phyloP scores from a whole-genome alignment of 2,797 vertebrate species.

The Limnodromus scolopaceus region DNA sequence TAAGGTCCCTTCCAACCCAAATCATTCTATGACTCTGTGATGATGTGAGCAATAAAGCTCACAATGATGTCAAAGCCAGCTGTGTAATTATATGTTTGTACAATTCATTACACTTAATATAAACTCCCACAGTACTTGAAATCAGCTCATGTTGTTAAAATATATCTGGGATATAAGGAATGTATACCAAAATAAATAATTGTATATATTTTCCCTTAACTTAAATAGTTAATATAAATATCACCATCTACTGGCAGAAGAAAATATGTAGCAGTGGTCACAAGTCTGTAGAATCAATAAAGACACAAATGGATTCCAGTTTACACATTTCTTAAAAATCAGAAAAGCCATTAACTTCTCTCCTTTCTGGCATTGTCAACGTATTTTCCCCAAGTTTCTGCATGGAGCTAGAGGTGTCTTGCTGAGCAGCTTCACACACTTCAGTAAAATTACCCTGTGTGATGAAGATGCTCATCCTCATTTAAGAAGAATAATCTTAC shows the following conservation, averaged over 20 bases:
- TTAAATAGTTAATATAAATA: constrained; percentile 42
- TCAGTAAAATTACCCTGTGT: neutral
- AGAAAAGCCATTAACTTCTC: neutral
- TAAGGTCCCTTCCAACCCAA: neutral
- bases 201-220: neutral
- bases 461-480: neutral
- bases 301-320: neutral
- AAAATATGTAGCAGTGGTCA: neutral
- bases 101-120: neutral
- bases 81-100: neutral
- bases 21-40: neutral
- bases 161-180: neutral
- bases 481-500: neutral
- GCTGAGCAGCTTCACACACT: neutral
- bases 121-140: neutral
- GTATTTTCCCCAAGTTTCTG: neutral
- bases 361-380: neutral
- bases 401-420: neutral
- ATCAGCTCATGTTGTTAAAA: neutral
- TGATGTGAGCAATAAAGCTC: neutral
- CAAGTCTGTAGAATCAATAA: constrained; percentile 22
- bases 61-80: neutral
- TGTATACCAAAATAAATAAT: neutral
- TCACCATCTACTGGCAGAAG: constrained; percentile 57
- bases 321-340: neutral